Evolutionary conservation across 2,888 invertebrate species (phyloP).

Genomic region (Isoperla grammatica): DNA sequence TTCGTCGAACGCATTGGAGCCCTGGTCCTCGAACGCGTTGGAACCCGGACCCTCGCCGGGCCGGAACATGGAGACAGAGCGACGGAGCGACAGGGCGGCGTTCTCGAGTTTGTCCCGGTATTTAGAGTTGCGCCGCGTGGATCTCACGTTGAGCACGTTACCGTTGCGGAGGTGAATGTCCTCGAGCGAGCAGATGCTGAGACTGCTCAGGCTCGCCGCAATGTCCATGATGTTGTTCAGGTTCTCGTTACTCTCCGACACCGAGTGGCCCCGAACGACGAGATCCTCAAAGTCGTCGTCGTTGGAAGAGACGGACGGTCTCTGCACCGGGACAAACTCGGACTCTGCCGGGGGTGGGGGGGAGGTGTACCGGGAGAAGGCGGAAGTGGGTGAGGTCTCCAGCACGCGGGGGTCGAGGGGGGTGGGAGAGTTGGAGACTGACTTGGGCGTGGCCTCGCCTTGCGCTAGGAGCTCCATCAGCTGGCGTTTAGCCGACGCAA

Average conservation of each 20-base stretch:
- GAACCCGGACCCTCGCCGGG: background rate
- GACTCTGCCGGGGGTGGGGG: slow-evolving; percentile 21
- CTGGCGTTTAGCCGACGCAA: slow-evolving; percentile 72
- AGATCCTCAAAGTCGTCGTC: slow-evolving; percentile 10
- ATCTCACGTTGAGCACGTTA: background rate
- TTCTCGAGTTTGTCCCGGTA: slow-evolving; percentile 25
- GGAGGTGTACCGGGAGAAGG: slow-evolving; percentile 24
- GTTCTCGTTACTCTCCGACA: slow-evolving; percentile 6
- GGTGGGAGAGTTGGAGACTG: slow-evolving; percentile 42
- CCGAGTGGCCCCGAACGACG: slow-evolving; percentile 18
- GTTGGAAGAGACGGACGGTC: background rate
- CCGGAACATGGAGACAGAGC: slow-evolving; percentile 26
- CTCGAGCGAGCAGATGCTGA: slow-evolving; percentile 35
- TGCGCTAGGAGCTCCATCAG: slow-evolving; percentile 73
- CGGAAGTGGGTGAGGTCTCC: slow-evolving; percentile 28
- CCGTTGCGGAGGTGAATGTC: slow-evolving; percentile 8
- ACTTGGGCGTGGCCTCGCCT: slow-evolving; percentile 39
- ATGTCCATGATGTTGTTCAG: slow-evolving; percentile 27
- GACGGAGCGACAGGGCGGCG: slow-evolving; percentile 24
- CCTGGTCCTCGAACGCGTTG: too few relatives aligned
- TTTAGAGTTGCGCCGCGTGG: slow-evolving; percentile 7
- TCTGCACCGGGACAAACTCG: background rate
- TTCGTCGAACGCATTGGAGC: slow-evolving; percentile 1
- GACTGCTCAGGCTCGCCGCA: slow-evolving; percentile 34
- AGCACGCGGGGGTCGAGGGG: slow-evolving; percentile 29